A percentile compares a stretch with the other conserved stretches of the same genome.
Evolutionary conservation across 2,888 invertebrate genomes (phyloP).

Genomic region (Limenitis camilla): DNA sequence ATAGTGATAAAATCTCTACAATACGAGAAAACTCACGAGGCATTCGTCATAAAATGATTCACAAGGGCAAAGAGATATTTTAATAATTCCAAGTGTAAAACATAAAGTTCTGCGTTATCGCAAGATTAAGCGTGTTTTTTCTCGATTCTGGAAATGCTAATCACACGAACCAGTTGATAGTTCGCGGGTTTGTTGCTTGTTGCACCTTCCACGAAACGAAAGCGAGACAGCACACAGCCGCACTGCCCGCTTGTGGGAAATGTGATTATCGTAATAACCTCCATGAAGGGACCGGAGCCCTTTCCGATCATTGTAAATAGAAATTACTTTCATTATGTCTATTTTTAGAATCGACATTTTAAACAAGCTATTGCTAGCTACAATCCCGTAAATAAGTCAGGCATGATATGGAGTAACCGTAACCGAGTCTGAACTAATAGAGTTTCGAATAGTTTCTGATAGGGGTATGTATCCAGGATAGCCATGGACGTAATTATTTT

Average conservation of each 20-base stretch:
- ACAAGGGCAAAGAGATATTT: background rate
- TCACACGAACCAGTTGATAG: slow-evolving; percentile 61
- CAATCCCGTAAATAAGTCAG: background rate
- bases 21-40: background rate
- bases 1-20: background rate
- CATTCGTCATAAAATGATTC: background rate
- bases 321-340: slow-evolving; percentile 22
- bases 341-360: background rate
- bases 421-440: too few species aligned
- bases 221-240: slow-evolving; percentile 48
- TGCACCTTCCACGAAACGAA: slow-evolving; percentile 67
- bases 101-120: slow-evolving; percentile 30
- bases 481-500: too few species aligned
- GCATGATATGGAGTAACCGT: too few species aligned
- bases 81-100: slow-evolving; percentile 3
- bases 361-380: background rate
- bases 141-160: slow-evolving; percentile 66
- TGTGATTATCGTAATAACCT: slow-evolving; percentile 69
- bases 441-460: too few species aligned
- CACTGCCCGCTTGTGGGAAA: slow-evolving; percentile 53
- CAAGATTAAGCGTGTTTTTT: slow-evolving; percentile 33
- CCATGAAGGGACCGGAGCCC: slow-evolving; percentile 49
- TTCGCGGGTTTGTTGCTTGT: slow-evolving; percentile 53
- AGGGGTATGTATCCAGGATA: too few species aligned
- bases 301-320: slow-evolving; percentile 54